Percentiles rank a stretch among this genome's conserved stretches.
Conservation (phyloP, 1,140 invertebrate species). For the Drosophila grimshawi region DNA sequence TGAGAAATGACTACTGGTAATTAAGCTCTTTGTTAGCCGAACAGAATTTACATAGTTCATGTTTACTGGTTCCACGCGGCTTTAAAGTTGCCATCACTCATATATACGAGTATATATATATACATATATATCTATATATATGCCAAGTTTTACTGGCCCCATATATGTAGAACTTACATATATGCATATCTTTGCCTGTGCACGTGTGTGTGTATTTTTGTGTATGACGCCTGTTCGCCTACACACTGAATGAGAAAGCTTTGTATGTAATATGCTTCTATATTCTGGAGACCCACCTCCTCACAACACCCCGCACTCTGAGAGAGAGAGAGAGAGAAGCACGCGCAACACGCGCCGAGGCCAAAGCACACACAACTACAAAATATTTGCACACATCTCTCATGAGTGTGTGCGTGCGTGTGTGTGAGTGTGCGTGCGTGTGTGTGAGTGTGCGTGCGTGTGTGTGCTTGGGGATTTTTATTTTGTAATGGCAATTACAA, state of each 20-base stretch:
- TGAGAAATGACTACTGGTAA: not conserved
- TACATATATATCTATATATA: too few relatives aligned
- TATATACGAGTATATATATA: not conserved
- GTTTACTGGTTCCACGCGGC: not conserved
- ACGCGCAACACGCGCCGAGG: conserved; percentile 45
- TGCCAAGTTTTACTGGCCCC: too few relatives aligned
- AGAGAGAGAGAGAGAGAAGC: conserved; percentile 1
- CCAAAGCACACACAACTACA: conserved; percentile 30
- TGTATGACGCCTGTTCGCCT: conserved; percentile 19
- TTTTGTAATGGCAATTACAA: conserved; percentile 19
- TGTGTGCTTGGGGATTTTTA: conserved; percentile 15
- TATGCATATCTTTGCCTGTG: not conserved
- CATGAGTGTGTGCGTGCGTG: not conserved
- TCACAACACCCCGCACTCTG: not conserved
- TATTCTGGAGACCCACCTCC: not conserved
- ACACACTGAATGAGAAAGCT: conserved; percentile 9
- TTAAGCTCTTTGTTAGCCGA: not conserved
- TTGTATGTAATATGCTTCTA: conserved; percentile 27
- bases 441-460: not conserved
- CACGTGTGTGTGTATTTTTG: not conserved
- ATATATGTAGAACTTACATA: too few relatives aligned
- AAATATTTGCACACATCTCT: conserved; percentile 52
- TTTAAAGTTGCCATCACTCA: not conserved
- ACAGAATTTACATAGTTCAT: not conserved
- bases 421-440: not conserved